A percentile compares a stretch with the other conserved stretches of the same genome.
phyloP scores from a whole-genome alignment of 2,888 invertebrate species.

The Acleris emargana region DNA sequence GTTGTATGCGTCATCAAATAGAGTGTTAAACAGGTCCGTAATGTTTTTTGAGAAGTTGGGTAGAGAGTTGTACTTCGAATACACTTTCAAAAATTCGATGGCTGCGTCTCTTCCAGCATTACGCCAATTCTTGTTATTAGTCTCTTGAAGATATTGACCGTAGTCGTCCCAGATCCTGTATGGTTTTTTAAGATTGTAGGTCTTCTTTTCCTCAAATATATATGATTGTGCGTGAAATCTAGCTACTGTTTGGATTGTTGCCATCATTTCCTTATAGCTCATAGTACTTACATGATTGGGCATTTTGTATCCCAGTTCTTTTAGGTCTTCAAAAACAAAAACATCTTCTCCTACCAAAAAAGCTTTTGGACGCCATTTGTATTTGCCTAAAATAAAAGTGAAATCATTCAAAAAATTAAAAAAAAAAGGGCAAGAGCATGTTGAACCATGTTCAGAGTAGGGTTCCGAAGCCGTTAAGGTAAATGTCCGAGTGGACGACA shows the following conservation, averaged over 20 bases:
- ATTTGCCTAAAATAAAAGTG: constrained; percentile 47
- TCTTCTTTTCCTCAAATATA: constrained; percentile 73
- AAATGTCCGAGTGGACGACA: too few relatives aligned
- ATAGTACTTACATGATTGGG: constrained; percentile 55
- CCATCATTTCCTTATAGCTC: constrained; percentile 64
- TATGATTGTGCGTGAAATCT: constrained; percentile 77
- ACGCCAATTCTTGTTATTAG: constrained; percentile 57
- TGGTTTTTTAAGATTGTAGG: constrained; percentile 54
- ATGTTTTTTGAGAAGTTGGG: constrained; percentile 51
- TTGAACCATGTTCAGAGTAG: too few relatives aligned
- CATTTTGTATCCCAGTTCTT: constrained; percentile 62
- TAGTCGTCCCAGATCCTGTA: constrained; percentile 72
- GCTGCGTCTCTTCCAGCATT: constrained; percentile 66
- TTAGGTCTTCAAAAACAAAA: constrained; percentile 73
- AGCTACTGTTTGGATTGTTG: constrained; percentile 70
- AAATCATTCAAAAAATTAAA: not conserved
- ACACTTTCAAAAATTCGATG: constrained; percentile 62
- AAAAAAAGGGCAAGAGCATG: too few relatives aligned
- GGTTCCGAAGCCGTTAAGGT: too few relatives aligned
- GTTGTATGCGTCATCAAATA: constrained; percentile 55
- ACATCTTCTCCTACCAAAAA: constrained; percentile 58
- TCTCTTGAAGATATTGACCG: constrained; percentile 59
- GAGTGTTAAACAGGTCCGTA: constrained; percentile 49
- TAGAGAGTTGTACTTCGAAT: constrained; percentile 59
- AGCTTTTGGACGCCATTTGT: constrained; percentile 65